Percentiles rank a stretch among this genome's conserved stretches.
Conservation (phyloP, 1,140 invertebrate species). For the Scaptodrosophila lebanonensis region DNA sequence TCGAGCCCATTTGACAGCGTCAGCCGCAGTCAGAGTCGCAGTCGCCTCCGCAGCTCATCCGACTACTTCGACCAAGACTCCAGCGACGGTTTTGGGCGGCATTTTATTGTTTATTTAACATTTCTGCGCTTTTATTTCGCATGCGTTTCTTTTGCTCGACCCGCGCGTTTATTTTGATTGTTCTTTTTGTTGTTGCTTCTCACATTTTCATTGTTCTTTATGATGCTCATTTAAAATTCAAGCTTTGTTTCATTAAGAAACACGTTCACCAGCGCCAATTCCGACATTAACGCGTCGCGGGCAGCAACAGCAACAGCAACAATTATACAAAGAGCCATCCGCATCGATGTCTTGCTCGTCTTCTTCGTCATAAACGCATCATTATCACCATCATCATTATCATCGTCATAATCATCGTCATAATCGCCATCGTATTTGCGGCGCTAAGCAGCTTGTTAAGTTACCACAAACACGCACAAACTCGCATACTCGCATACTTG, state of each 20-base stretch:
- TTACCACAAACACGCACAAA: not conserved
- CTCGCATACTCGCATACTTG: too few species aligned
- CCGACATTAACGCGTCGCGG: conserved; percentile 55
- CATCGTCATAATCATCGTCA: too few species aligned
- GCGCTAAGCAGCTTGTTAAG: conserved; percentile 70
- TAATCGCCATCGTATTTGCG: too few species aligned
- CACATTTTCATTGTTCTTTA: conserved; percentile 74
- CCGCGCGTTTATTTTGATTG: conserved; percentile 45
- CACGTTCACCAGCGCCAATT: conserved; percentile 70
- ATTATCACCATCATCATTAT: too few species aligned
- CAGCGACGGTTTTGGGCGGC: too few species aligned
- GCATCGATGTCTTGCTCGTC: too few species aligned
- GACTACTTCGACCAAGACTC: too few species aligned
- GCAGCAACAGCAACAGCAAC: too few species aligned
- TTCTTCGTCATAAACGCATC: too few species aligned
- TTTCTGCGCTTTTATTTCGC: conserved; percentile 58
- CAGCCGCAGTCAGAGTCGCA: not conserved
- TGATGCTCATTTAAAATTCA: conserved; percentile 73
- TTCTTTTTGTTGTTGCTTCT: conserved; percentile 31
- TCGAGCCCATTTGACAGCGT: conserved; percentile 46
- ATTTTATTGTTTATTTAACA: conserved; percentile 71
- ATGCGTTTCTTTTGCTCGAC: conserved; percentile 29
- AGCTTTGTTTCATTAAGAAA: conserved; percentile 75
- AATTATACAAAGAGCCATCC: too few species aligned
- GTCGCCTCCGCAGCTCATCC: too few species aligned